Evolutionary conservation across 2,797 vertebrate species (phyloP).

Genomic region (Pangasius djambal): DNA sequence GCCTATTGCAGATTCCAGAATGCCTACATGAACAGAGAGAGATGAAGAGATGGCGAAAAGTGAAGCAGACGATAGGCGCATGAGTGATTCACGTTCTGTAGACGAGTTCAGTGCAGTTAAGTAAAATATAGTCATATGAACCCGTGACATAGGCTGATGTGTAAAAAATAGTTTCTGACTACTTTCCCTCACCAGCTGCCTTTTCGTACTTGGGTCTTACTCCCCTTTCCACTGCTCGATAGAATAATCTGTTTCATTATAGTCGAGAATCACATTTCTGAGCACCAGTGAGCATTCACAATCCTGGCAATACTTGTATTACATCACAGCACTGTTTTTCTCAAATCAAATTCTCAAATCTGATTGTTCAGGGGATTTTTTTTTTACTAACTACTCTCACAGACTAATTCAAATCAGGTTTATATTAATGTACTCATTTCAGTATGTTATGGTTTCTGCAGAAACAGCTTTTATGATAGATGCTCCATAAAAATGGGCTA

Average conservation of each 20-base stretch:
- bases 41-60: neutral
- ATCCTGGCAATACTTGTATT: neutral
- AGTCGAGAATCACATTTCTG: neutral
- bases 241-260: neutral
- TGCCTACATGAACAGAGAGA: neutral
- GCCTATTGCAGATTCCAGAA: neutral
- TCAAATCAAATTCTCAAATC: neutral
- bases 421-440: neutral
- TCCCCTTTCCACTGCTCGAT: neutral
- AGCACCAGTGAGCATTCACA: neutral
- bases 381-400: neutral
- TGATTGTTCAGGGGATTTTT: neutral
- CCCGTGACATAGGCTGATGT: neutral
- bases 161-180: neutral
- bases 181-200: neutral
- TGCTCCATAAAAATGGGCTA: neutral
- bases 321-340: neutral
- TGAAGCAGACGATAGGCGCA: neutral
- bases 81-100: neutral
- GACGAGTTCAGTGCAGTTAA: neutral
- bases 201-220: neutral
- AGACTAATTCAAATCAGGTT: neutral
- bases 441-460: neutral
- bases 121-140: neutral
- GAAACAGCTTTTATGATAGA: neutral